These are phyloP conservation scores for Ictidomys tridecemlineatus DNA, from an alignment of 2,113 vertebrate species.

Conservation along the genomic window DNA sequence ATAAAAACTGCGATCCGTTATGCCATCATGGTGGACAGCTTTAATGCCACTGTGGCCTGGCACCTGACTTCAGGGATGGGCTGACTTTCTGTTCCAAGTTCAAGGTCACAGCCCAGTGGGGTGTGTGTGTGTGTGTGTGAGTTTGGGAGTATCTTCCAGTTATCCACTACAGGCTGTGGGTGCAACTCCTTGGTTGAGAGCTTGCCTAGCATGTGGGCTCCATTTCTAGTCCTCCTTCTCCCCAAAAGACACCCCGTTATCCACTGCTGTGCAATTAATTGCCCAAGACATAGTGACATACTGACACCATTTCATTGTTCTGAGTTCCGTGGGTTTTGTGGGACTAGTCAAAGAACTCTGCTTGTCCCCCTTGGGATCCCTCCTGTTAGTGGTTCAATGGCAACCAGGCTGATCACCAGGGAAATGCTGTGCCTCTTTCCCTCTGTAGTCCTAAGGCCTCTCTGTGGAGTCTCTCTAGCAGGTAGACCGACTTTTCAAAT, in stretches of 20 bases:
- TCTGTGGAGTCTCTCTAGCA: no score
- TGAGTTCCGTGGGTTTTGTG: no score
- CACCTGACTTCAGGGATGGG: neutral
- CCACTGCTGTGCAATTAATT: neutral
- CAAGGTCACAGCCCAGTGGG: neutral
- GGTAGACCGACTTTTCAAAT: no score
- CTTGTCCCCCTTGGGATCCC: neutral
- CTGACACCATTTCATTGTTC: neutral
- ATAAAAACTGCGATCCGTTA: conserved; percentile 13
- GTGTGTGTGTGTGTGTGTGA: neutral
- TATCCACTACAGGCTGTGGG: no score
- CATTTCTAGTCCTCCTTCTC: no score
- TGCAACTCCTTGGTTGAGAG: no score
- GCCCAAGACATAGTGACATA: neutral
- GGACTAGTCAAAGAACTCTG: accelerated
- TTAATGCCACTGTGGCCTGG: accelerated
- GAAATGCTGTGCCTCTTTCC: neutral
- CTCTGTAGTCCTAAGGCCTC: no score
- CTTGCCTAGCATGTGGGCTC: no score
- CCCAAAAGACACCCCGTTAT: neutral
- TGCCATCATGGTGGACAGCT: neutral
- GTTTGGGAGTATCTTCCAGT: no score
- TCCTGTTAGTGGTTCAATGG: neutral
- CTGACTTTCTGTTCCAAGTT: neutral
- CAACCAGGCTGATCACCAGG: no score